Percentiles rank a stretch among this genome's conserved stretches.
Conservation (phyloP, 2,113 vertebrate genomes). For the Chroicocephalus ridibundus region DNA sequence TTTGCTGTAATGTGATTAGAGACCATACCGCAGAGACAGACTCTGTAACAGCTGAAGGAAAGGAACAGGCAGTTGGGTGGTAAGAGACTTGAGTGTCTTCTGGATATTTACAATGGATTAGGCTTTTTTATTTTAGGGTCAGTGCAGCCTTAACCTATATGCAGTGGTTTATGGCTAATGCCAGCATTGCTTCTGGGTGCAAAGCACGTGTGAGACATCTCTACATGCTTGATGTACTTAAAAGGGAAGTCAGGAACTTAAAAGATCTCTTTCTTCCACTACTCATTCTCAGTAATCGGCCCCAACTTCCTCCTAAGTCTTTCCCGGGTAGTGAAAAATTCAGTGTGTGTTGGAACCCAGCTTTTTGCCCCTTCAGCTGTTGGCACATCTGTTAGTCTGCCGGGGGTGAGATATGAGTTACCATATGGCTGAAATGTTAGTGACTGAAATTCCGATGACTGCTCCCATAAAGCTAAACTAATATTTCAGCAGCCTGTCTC, state of each 20-base stretch:
- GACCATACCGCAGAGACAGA: background rate
- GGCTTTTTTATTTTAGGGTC: background rate
- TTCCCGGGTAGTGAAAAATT: background rate
- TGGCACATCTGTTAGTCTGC: conserved; percentile 27
- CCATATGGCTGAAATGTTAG: background rate
- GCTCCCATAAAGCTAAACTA: background rate
- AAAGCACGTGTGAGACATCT: background rate
- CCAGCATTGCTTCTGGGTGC: background rate
- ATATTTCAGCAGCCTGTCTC: background rate
- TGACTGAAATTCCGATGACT: background rate
- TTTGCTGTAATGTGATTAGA: background rate
- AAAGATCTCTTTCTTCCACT: background rate
- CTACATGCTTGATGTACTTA: background rate
- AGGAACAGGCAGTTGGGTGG: background rate
- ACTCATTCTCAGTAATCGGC: background rate
- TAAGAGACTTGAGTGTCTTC: background rate
- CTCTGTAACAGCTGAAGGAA: background rate
- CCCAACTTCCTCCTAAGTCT: background rate
- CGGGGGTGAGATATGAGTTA: background rate
- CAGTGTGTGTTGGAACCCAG: background rate
- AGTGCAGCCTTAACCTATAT: background rate
- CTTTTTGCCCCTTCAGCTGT: conserved; percentile 14
- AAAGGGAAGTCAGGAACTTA: background rate
- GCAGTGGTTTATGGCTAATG: background rate
- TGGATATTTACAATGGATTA: conserved; percentile 4